These are phyloP conservation scores for Columba janthina DNA, from an alignment of 2,113 vertebrate species.

Conservation along the genomic window DNA sequence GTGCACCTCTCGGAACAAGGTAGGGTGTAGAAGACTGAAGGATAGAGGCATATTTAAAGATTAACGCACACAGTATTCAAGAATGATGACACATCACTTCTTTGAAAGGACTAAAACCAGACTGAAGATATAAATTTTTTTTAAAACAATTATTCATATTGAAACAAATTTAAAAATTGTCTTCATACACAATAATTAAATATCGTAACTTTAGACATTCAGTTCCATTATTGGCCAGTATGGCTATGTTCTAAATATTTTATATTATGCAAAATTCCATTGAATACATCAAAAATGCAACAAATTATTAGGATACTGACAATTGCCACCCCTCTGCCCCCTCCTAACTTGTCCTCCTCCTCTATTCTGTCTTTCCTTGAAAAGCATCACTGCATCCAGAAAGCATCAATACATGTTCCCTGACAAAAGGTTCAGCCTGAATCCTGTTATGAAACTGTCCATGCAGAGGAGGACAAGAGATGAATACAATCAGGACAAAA, in stretches of 20 bases:
- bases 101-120: not conserved
- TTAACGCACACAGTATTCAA: not conserved
- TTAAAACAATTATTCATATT: not conserved
- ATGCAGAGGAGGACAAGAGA: not conserved
- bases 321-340: not conserved
- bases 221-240: not conserved
- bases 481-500: not conserved
- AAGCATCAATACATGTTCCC: not conserved
- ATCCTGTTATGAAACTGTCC: not conserved
- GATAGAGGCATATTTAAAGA: not conserved
- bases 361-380: not conserved
- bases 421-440: not conserved
- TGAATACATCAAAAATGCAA: not conserved
- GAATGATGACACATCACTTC: not conserved
- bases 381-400: not conserved
- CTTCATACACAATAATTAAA: not conserved
- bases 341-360: not conserved
- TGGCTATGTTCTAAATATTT: not conserved
- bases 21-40: not conserved
- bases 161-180: not conserved
- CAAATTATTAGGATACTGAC: not conserved
- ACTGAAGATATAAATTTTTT: not conserved
- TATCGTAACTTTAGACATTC: not conserved
- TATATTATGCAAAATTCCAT: not conserved
- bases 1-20: not conserved